A percentile compares a stretch with the other conserved stretches of the same genome.
Evolutionary conservation across 1,140 invertebrate genomes (phyloP).

Genomic region (Wasmannia auropunctata): DNA sequence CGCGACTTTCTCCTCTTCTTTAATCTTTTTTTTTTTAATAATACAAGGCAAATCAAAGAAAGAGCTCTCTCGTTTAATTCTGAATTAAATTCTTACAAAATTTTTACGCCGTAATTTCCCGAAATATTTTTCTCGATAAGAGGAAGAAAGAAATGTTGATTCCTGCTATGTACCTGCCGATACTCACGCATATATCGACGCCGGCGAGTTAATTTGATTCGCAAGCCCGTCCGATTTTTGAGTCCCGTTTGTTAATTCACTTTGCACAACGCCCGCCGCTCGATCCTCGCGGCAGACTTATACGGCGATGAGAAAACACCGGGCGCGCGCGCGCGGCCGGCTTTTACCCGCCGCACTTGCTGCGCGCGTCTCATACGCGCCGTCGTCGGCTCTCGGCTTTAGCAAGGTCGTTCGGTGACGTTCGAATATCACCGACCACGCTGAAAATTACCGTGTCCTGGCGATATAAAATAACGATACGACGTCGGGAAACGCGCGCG

Average conservation of each 20-base stretch:
- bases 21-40: neutral
- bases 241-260: constrained; percentile 11
- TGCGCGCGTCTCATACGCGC: neutral
- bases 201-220: constrained; percentile 12
- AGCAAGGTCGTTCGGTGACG: constrained; percentile 36
- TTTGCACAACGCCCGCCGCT: neutral
- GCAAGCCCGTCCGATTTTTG: neutral
- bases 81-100: neutral
- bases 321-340: too few species aligned
- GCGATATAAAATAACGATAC: neutral
- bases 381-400: neutral
- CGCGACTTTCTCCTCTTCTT: neutral
- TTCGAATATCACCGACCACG: constrained; percentile 46
- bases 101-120: neutral
- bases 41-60: neutral
- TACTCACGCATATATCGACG: neutral
- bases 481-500: neutral
- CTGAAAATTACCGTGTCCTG: constrained; percentile 25
- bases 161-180: neutral
- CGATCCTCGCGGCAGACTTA: constrained; percentile 6
- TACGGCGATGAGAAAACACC: neutral
- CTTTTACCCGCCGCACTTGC: constrained; percentile 11
- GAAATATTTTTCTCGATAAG: constrained; percentile 54
- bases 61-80: neutral
- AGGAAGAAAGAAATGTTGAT: neutral